phyloP scores from a whole-genome alignment of 2,888 invertebrate genomes.

The Eubasilissa splendida region DNA sequence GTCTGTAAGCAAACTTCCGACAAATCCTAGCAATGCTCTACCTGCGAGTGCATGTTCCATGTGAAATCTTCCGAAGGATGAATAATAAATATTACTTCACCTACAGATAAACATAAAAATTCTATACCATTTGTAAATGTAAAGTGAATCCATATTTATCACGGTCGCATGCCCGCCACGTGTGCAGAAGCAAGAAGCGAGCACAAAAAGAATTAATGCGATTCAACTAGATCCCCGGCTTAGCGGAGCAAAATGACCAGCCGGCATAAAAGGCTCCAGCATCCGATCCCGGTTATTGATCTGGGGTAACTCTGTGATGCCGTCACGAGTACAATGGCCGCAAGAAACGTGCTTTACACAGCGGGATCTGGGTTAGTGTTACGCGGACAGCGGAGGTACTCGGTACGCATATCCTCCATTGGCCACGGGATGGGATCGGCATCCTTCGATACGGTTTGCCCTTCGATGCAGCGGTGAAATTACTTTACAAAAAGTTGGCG shows the following conservation, averaged over 20 bases:
- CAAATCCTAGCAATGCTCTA: too few species aligned
- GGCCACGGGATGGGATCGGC: conserved; percentile 47
- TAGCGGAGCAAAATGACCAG: conserved; percentile 52
- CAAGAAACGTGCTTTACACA: conserved; percentile 51
- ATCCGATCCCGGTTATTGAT: conserved; percentile 54
- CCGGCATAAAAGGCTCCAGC: conserved; percentile 50
- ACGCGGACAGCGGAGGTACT: conserved; percentile 32
- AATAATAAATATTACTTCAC: too few species aligned
- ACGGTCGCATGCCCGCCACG: conserved; percentile 12
- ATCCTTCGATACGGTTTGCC: conserved; percentile 56
- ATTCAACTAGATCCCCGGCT: conserved; percentile 21
- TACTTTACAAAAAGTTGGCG: conserved; percentile 14
- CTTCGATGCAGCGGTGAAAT: conserved; percentile 39
- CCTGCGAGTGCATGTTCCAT: too few species aligned
- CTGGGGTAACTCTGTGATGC: conserved; percentile 56
- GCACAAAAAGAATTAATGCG: conserved; percentile 26
- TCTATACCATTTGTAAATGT: too few species aligned
- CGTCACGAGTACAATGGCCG: conserved; percentile 48
- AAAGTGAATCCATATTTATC: neutral
- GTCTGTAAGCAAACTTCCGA: too few species aligned
- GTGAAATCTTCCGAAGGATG: too few species aligned
- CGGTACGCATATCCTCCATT: conserved; percentile 43
- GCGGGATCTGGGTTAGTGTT: conserved; percentile 53
- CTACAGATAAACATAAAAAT: too few species aligned
- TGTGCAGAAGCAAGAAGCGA: conserved; percentile 26